Percentiles rank a stretch among this genome's conserved stretches.
Conservation (phyloP, 2,797 vertebrate species). For the Pseudochirops corinnae region DNA sequence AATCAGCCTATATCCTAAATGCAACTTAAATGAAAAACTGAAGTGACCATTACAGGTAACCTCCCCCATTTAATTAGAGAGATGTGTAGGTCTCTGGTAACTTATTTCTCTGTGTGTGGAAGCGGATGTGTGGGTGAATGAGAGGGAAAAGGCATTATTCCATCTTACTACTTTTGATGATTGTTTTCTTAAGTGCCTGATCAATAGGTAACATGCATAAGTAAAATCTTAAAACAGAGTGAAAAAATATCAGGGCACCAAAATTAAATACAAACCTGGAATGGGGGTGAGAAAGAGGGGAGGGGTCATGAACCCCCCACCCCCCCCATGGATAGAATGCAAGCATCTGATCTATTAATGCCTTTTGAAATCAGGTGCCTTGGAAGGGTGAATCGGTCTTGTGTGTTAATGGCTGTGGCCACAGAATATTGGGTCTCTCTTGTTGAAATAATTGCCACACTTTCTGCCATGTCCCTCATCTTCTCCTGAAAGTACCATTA, state of each 20-base stretch:
- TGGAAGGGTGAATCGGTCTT: not conserved
- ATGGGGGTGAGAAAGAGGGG: not conserved
- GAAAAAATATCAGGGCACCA: not conserved
- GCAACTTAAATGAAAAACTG: not conserved
- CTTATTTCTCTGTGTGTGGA: not conserved
- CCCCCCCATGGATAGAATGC: not conserved
- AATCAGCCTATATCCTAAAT: not conserved
- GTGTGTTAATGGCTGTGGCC: not conserved
- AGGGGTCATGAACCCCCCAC: not conserved
- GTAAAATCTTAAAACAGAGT: not conserved
- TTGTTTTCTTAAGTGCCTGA: conserved; percentile 3
- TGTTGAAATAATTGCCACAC: not conserved
- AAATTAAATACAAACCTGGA: not conserved
- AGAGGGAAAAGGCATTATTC: not conserved
- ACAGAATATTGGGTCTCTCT: accelerated
- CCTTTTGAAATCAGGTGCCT: accelerated
- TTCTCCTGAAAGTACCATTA: conserved; percentile 53
- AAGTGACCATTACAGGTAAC: not conserved
- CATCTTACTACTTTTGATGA: not conserved
- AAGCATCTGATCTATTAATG: not conserved
- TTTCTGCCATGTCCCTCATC: not conserved
- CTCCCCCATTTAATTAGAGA: not conserved
- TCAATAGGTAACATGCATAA: not conserved
- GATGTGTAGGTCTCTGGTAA: not conserved
- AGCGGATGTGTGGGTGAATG: not conserved